Evolutionary conservation across 2,113 vertebrate genomes (phyloP), one percentile per base, ranked within the genome.

Genomic region (Orcinus orca): DNA sequence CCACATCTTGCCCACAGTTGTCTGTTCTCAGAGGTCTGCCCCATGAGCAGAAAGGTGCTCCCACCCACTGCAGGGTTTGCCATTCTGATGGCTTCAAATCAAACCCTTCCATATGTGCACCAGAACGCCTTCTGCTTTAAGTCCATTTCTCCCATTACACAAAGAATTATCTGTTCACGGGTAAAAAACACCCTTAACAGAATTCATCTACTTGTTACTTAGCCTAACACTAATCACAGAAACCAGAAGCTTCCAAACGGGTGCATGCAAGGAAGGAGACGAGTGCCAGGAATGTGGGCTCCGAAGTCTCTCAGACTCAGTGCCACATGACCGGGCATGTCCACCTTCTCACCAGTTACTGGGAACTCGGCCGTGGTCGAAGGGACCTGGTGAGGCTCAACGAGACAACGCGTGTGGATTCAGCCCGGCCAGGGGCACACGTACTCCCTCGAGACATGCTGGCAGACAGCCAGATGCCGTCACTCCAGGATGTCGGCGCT

Each of bases 351-450:
- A 8, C 8, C 21, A 36, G 47, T 8, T 26, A 38, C 21, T 31
- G n/a, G 29, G 33, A 71, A 36, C 21, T 13, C 12, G 25, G 80
- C 71, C 71, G 8, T 4, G 33, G 70, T 50, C 82, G 6, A 38
- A 44, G 92, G 62, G 71, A 25, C 63, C 23, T 0, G 9, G 5
- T 14, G 62, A 53, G 1, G 14, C 55, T 83, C 60, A 3, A 0
- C 0, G 25, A 82, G 23, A 41, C 2, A 3, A 73, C 0, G 9
- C 2, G 1, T 0, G 3, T 0, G 13, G 55, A 15, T 26, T 44
- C n/a, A 3, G 38, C 47, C 20, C 3, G 21, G 84, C n/a, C 14
- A 5, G 77, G n/a, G 60, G 36, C 31, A 50, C 36, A 47, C 26
- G 0, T 0, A 4, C 25, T 3, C 60, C 38, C 62, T 44, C 9